phyloP scores from a whole-genome alignment of 2,113 vertebrate species.

The Cavia aperea region DNA sequence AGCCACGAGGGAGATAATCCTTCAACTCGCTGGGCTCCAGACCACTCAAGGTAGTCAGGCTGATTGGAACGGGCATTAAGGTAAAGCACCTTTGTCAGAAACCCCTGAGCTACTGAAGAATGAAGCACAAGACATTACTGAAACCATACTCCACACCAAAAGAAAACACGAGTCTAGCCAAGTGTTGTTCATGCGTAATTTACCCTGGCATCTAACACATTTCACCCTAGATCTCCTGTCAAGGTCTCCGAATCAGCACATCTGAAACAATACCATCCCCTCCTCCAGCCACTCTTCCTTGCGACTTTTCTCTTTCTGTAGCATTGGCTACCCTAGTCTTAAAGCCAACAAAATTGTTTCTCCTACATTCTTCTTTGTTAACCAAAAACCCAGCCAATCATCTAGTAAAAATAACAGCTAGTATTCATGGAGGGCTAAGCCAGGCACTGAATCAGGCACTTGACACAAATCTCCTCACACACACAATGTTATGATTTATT shows the following conservation, averaged over 20 bases:
- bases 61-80: constrained; percentile 20
- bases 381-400: background rate
- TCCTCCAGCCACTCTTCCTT: constrained; percentile 1
- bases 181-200: constrained; percentile 45
- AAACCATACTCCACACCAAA: constrained; percentile 60
- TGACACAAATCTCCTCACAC: background rate
- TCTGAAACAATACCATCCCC: background rate
- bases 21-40: background rate
- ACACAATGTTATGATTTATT: background rate
- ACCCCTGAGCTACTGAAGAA: constrained; percentile 41
- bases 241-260: background rate
- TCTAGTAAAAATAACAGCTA: background rate
- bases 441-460: background rate
- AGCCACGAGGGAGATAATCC: background rate
- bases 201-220: constrained; percentile 6
- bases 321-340: background rate
- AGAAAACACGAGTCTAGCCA: constrained; percentile 47
- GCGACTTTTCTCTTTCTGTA: background rate
- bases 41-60: constrained; percentile 39
- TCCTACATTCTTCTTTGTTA: background rate
- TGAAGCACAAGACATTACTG: constrained; percentile 42
- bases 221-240: background rate
- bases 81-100: constrained; percentile 47
- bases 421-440: background rate
- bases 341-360: background rate